phyloP scores from a whole-genome alignment of 2,797 vertebrate genomes.

The Pipistrellus nathusii region DNA sequence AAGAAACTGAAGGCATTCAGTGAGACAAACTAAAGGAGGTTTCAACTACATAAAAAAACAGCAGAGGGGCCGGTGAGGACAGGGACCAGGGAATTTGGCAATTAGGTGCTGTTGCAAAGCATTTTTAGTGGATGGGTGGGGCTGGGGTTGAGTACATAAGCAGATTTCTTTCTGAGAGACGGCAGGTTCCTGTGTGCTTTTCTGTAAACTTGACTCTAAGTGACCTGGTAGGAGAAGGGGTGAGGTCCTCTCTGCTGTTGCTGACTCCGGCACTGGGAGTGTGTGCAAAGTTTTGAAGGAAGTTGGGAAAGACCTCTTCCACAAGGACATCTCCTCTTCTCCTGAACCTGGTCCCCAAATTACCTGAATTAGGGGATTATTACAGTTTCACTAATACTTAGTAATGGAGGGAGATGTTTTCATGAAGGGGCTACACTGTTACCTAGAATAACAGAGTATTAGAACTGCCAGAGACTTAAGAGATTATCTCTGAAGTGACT shows the following conservation, averaged over 20 bases:
- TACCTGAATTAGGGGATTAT: not conserved
- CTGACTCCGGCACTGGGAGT: not conserved
- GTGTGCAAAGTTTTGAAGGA: not conserved
- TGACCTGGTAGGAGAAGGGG: not conserved
- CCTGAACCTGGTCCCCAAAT: not conserved
- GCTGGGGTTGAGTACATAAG: not conserved
- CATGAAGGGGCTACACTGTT: not conserved
- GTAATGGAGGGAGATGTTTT: not conserved
- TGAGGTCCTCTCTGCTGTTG: not conserved
- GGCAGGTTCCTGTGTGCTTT: not conserved
- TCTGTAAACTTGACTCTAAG: not conserved
- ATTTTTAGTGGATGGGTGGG: not conserved
- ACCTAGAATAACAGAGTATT: not conserved
- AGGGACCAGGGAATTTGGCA: not conserved
- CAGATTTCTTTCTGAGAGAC: not conserved
- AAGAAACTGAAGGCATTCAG: not conserved
- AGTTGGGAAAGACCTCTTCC: not conserved
- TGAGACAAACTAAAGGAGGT: not conserved
- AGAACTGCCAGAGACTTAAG: not conserved
- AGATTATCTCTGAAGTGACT: not conserved
- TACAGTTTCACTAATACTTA: conserved; percentile 11
- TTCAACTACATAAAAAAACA: not conserved
- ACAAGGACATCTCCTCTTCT: not conserved
- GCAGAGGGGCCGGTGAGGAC: not conserved
- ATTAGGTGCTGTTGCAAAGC: not conserved